phyloP scores from a whole-genome alignment of 2,797 vertebrate species.

The Tapera naevia region DNA sequence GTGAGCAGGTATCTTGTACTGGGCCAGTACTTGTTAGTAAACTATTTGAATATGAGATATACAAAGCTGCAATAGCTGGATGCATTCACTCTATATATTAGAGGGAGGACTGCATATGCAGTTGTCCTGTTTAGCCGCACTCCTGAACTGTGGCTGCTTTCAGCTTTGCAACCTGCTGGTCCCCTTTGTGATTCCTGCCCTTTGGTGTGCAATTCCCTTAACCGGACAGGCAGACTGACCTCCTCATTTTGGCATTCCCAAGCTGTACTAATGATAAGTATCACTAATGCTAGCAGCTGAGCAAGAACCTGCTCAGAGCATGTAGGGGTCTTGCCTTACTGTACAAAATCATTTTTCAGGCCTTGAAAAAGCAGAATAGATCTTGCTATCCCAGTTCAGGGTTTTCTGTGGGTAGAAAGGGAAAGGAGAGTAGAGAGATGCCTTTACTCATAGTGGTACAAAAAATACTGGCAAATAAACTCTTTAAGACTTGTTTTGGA shows the following conservation, averaged over 20 bases:
- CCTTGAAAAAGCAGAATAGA: neutral
- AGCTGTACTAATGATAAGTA: no score
- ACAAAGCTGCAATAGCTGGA: neutral
- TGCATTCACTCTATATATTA: no score
- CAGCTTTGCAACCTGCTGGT: neutral
- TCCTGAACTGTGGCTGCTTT: neutral
- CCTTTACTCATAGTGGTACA: neutral
- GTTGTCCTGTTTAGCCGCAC: neutral
- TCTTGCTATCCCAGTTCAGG: neutral
- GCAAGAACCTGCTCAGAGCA: neutral
- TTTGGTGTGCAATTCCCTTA: neutral
- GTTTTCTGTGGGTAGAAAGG: neutral
- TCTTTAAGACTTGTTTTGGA: no score
- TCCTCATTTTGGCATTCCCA: neutral
- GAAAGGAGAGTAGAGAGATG: fast-evolving
- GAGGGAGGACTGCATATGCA: neutral
- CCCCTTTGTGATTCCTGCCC: neutral
- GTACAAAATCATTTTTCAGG: neutral
- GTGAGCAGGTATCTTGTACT: neutral
- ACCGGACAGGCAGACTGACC: neutral
- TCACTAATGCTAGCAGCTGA: no score
- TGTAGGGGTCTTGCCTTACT: neutral
- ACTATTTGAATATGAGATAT: no score
- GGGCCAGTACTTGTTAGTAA: neutral
- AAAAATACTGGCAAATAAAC: no score